A percentile compares a stretch with the other conserved stretches of the same genome.
Conservation (phyloP, 2,888 invertebrate species). For the Apamea monoglypha region DNA sequence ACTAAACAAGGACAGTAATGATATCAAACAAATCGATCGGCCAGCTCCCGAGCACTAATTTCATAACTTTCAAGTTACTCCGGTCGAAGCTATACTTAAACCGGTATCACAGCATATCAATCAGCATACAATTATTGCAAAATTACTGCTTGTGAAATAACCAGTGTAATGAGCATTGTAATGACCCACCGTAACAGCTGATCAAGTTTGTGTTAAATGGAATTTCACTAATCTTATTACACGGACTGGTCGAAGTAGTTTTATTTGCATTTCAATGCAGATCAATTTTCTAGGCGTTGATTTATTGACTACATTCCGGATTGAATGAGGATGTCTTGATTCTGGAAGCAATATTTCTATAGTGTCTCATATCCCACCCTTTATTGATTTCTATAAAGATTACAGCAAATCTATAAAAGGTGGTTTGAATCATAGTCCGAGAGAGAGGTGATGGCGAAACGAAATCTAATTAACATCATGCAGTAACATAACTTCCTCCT, state of each 20-base stretch:
- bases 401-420: background rate
- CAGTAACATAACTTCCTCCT: constrained; percentile 34
- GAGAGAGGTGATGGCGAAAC: constrained; percentile 21
- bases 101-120: constrained; percentile 72
- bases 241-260: constrained; percentile 22
- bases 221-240: constrained; percentile 49
- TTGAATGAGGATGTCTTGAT: background rate
- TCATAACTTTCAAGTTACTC: constrained; percentile 74
- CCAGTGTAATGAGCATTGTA: constrained; percentile 70
- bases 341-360: constrained; percentile 2
- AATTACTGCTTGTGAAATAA: constrained; percentile 77
- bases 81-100: constrained; percentile 71
- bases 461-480: constrained; percentile 25
- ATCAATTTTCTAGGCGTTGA: constrained; percentile 5
- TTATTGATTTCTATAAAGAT: constrained; percentile 1
- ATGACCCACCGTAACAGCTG: constrained; percentile 56
- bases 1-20: constrained; percentile 64
- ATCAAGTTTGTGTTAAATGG: constrained; percentile 53
- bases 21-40: constrained; percentile 53
- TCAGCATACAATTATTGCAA: constrained; percentile 75
- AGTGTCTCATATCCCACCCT: background rate
- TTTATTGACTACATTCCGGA: background rate
- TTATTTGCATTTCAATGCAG: constrained; percentile 38
- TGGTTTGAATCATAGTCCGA: background rate
- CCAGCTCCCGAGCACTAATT: constrained; percentile 57